Evolutionary conservation across 2,113 vertebrate species (phyloP).

Genomic region (Opisthocomus hoazin): DNA sequence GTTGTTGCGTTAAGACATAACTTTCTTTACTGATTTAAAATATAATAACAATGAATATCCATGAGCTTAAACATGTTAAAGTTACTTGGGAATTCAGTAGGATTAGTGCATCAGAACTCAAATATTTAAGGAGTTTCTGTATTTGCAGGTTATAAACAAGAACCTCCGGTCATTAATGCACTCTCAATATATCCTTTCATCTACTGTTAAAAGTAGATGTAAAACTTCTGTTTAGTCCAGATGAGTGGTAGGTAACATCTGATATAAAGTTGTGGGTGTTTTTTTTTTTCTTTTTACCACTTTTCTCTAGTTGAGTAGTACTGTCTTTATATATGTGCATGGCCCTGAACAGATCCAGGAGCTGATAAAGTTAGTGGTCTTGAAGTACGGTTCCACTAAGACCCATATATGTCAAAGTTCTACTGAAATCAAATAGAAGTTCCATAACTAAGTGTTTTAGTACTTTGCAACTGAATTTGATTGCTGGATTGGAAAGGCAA

Average conservation of each 20-base stretch:
- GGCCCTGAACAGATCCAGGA: background rate
- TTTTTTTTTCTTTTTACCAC: background rate
- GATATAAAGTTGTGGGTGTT: background rate
- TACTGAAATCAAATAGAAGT: background rate
- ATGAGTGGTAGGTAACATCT: background rate
- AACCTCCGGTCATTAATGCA: background rate
- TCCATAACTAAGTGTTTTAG: background rate
- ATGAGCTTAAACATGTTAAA: background rate
- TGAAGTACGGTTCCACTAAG: background rate
- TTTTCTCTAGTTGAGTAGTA: background rate
- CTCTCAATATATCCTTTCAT: background rate
- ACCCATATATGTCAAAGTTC: background rate
- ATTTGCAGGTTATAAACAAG: background rate
- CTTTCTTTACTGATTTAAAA: background rate
- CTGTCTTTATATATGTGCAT: background rate
- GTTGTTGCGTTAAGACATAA: background rate
- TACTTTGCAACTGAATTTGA: background rate
- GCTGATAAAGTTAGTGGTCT: background rate
- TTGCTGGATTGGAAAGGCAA: constrained; percentile 1
- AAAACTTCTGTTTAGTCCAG: background rate
- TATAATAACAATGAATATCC: background rate
- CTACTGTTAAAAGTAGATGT: background rate
- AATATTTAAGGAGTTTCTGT: background rate
- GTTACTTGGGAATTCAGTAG: background rate
- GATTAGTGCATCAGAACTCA: background rate